Evolutionary conservation across 2,888 invertebrate species (phyloP), one percentile per base, ranked within the genome.

Genomic region (Oscheius sp.): DNA sequence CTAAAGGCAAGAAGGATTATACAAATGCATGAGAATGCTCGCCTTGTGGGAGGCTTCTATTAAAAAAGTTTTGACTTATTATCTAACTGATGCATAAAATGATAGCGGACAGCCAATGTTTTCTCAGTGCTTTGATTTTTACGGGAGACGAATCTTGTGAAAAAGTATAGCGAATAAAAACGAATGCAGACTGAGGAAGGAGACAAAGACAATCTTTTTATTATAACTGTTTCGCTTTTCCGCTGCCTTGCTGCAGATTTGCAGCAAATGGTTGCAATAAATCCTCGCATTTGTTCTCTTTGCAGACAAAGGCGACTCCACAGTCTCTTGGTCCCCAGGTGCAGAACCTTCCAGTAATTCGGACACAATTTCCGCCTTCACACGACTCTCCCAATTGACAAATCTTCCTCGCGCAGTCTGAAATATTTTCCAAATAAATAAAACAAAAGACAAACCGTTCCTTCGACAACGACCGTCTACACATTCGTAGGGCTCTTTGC

Each of bases 371-470:
- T 4, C 84, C 84, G 15, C 76, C 78, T 61, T 84, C 84, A 61
- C 84, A 84, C 0, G 82, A 52, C 66, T 84, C 84, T 6, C 84
- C 84, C 17, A 84, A 48, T 70, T 84, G 84, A 50, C 84, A 84
- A 45, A 84, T 83, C 73, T 83, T 83, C 29, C 74, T 68, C 4
- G 70, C 52, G 52, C 84, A 84, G 55, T 84, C 83, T 83, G 66
- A 29, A 74, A 63, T 1, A n/a, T 17, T 4, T 4, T 55, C 10
- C 31, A 3, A 20, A 48, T 48, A n/a, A 17, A 5, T 15, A 17
- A 23, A 15, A 2, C 6, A n/a, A 20, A 23, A 1, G 12, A 34
- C 34, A 42, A 20, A 82, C 82, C 83, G 67, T 84, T 83, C 42
- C 80, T 65, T 39, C 75, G 70, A 64, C 84, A 84, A 10, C 74